Percentiles rank a stretch among this genome's conserved stretches.
phyloP scores from a whole-genome alignment of 2,113 vertebrate species.

The Peromyscus polionotus region DNA sequence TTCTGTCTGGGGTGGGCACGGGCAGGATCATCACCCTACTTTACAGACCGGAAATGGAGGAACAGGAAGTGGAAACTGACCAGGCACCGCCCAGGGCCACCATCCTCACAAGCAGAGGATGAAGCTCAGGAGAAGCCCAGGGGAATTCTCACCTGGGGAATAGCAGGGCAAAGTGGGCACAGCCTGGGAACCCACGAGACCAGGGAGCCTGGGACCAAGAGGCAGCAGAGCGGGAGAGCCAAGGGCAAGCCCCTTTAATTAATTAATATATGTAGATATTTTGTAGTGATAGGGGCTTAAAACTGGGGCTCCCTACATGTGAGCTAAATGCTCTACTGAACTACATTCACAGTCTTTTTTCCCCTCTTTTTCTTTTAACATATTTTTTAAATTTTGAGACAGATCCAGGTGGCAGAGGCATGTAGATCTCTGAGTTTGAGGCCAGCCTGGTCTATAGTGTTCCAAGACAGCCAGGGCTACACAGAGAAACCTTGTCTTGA shows the following conservation, averaged over 20 bases:
- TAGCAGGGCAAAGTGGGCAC: background rate
- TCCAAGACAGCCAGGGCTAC: background rate
- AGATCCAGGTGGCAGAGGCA: background rate
- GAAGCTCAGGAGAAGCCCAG: too few species aligned
- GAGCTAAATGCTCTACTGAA: background rate
- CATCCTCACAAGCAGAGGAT: background rate
- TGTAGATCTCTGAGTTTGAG: background rate
- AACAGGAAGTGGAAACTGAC: background rate
- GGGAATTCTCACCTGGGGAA: background rate
- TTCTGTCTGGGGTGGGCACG: background rate
- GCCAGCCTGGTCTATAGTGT: background rate
- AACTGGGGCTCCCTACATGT: background rate
- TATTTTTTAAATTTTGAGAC: background rate
- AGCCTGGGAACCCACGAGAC: background rate
- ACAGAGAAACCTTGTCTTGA: background rate
- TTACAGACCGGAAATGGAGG: slow-evolving; percentile 49
- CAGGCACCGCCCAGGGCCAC: background rate
- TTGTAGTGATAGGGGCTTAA: background rate
- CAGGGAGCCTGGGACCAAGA: background rate
- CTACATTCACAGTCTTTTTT: background rate
- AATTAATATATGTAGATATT: background rate
- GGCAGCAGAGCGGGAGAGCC: background rate
- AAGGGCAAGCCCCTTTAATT: background rate
- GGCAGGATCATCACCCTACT: background rate
- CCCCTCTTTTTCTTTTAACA: background rate